Conservation (phyloP, 2,113 vertebrate genomes). For the Macrotus californicus region DNA sequence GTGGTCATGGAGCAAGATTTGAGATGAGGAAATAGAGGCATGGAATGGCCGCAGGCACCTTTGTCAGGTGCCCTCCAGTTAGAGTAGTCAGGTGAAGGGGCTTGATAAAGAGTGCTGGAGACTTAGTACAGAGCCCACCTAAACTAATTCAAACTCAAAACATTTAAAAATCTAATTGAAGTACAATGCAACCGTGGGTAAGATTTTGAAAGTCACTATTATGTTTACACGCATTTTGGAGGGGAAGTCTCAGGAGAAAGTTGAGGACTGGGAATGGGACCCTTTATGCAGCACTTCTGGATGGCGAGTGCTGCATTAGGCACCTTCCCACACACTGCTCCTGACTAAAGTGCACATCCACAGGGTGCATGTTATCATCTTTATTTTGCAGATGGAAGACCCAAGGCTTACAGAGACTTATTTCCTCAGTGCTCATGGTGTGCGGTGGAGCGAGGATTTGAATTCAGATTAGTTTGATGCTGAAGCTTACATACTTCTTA, state of each 20-base stretch:
- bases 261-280: not conserved
- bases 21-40: not conserved
- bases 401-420: not conserved
- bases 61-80: not conserved
- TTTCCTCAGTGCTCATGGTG: not conserved
- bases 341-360: not conserved
- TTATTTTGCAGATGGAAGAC: not conserved
- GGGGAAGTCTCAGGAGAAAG: not conserved
- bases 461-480: not conserved
- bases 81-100: too few relatives aligned
- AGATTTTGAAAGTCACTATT: not conserved
- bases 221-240: not conserved
- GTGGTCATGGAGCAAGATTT: not conserved
- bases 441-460: not conserved
- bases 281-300: not conserved
- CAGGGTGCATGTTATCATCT: accelerated
- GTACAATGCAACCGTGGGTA: not conserved
- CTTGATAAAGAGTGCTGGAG: not conserved
- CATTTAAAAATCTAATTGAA: not conserved
- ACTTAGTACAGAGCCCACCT: not conserved
- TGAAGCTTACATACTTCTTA: not conserved
- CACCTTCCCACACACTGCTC: not conserved
- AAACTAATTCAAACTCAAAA: not conserved
- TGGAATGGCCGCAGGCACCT: not conserved
- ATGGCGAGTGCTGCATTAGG: accelerated